phyloP scores from a whole-genome alignment of 1,140 invertebrate genomes.

The Drosophila jambulina region DNA sequence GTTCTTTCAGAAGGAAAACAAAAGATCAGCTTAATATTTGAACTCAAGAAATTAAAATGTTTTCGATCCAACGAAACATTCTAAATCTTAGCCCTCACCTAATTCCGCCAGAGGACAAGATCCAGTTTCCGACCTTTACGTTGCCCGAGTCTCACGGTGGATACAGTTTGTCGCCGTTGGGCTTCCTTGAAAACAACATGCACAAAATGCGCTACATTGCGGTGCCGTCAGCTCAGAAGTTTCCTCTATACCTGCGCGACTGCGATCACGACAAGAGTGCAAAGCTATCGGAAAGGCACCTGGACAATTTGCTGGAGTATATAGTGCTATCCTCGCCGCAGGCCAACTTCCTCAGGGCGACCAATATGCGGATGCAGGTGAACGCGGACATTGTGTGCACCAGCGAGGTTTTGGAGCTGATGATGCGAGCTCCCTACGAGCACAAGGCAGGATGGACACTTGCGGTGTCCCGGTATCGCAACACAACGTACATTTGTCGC shows the following conservation, averaged over 20 bases:
- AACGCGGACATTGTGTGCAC: conserved; percentile 52
- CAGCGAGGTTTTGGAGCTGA: conserved; percentile 42
- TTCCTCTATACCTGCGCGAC: conserved; percentile 32
- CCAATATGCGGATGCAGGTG: neutral
- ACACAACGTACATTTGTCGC: conserved; percentile 55
- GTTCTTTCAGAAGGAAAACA: neutral
- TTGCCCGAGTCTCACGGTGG: conserved; percentile 27
- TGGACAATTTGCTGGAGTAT: conserved; percentile 54
- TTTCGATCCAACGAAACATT: neutral
- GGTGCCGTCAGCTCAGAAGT: neutral
- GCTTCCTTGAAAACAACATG: conserved; percentile 21
- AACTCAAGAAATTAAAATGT: neutral
- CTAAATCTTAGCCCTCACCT: conserved; percentile 23
- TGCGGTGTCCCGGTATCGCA: conserved; percentile 41
- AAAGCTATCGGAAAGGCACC: neutral
- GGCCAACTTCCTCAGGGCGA: neutral
- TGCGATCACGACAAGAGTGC: neutral
- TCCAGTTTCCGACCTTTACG: conserved; percentile 21
- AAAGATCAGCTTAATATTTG: neutral
- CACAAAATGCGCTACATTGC: conserved; percentile 24
- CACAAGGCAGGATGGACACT: conserved; percentile 42
- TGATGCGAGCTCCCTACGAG: conserved; percentile 63
- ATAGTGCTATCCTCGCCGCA: conserved; percentile 5
- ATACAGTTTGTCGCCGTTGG: conserved; percentile 43
- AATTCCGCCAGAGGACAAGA: conserved; percentile 3